Percentiles rank a stretch among this genome's conserved stretches.
Conservation (phyloP, 2,797 vertebrate species). For the Silurus aristotelis region DNA sequence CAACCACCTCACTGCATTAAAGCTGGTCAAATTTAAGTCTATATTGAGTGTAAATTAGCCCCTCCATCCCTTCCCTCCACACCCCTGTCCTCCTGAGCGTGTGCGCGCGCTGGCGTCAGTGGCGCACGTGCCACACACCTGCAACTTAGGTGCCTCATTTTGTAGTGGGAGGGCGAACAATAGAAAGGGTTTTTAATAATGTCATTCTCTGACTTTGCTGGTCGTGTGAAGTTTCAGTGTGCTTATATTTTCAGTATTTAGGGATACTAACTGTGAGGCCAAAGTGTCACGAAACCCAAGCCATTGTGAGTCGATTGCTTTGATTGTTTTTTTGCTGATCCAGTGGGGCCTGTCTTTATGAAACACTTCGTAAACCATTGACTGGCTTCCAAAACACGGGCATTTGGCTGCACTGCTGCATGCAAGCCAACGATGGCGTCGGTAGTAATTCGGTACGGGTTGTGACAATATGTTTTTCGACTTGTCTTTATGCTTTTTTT, state of each 20-base stretch:
- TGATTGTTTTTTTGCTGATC: constrained; percentile 57
- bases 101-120: constrained; percentile 4
- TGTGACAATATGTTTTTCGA: constrained; percentile 39
- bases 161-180: constrained; percentile 23
- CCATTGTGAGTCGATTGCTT: constrained; percentile 45
- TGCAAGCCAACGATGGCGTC: constrained; percentile 44
- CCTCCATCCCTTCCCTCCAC: constrained; percentile 11
- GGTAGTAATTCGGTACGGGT: constrained; percentile 39
- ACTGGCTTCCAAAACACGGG: constrained; percentile 44
- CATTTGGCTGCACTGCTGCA: constrained; percentile 34
- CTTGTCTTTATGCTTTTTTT: constrained; percentile 20
- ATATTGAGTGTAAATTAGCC: constrained; percentile 35
- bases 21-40: constrained; percentile 25
- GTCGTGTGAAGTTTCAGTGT: not conserved
- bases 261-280: constrained; percentile 34
- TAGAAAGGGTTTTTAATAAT: constrained; percentile 38
- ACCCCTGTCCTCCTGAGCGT: constrained; percentile 10
- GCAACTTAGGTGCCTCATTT: constrained; percentile 56
- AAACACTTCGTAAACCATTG: constrained; percentile 63
- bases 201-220: constrained; percentile 17
- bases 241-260: constrained; percentile 6
- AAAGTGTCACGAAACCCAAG: constrained; percentile 41
- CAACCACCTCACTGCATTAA: constrained; percentile 22
- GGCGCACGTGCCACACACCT: constrained; percentile 70
- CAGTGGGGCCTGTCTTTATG: constrained; percentile 60